Conservation (phyloP, 1,140 invertebrate genomes). For the Magallana angulata region DNA sequence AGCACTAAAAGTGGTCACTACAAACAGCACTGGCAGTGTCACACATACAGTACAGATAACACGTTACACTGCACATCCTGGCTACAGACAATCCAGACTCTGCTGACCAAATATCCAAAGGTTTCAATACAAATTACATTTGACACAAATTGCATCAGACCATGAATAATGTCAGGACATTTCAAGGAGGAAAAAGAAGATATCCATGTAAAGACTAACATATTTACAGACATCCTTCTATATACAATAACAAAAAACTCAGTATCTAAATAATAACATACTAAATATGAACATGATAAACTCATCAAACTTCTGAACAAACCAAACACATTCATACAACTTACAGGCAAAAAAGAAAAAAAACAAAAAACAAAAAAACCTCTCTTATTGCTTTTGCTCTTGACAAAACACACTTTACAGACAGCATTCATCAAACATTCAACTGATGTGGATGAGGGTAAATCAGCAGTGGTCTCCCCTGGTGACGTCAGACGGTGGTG, state of each 20-base stretch:
- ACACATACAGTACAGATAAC: background rate
- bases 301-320: background rate
- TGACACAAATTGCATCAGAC: too few relatives aligned
- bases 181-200: too few relatives aligned
- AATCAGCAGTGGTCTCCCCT: constrained; percentile 28
- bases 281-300: constrained; percentile 2
- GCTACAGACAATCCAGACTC: too few relatives aligned
- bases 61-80: background rate
- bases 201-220: background rate
- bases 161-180: too few relatives aligned
- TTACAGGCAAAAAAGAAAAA: too few relatives aligned
- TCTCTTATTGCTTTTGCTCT: background rate
- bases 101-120: too few relatives aligned
- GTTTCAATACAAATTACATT: too few relatives aligned
- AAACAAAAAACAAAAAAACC: background rate
- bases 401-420: background rate
- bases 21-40: background rate
- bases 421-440: constrained; percentile 13
- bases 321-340: background rate
- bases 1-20: background rate
- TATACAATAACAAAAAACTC: background rate
- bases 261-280: background rate
- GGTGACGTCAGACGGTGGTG: constrained; percentile 66
- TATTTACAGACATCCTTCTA: background rate
- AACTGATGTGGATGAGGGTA: background rate